Evolutionary conservation across 2,888 invertebrate species (phyloP).

Genomic region (Dryadula phaetusa): DNA sequence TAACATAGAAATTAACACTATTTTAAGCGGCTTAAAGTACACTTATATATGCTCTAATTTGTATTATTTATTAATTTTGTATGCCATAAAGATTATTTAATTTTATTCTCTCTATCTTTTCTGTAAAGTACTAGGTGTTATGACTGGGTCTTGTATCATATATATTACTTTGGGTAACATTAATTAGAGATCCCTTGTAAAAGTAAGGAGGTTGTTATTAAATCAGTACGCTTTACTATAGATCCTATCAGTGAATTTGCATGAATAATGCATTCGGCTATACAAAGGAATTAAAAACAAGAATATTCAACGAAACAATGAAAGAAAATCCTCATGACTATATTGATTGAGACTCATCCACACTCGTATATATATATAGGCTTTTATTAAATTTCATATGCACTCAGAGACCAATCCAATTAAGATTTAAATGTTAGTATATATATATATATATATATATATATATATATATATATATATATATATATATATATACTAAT

Average conservation of each 20-base stretch:
- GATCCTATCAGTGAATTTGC: conserved; percentile 1
- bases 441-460: too few relatives aligned
- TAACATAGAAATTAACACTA: too few relatives aligned
- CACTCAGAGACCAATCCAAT: background rate
- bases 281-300: conserved; percentile 16
- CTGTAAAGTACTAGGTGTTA: too few relatives aligned
- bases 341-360: background rate
- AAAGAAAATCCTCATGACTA: conserved; percentile 8
- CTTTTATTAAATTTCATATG: background rate
- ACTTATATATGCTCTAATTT: too few relatives aligned
- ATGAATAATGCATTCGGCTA: conserved; percentile 22
- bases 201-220: background rate
- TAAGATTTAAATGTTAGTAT: background rate
- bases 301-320: conserved; percentile 4
- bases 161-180: background rate
- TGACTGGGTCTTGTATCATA: background rate
- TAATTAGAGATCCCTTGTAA: conserved; percentile 1
- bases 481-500: too few relatives aligned
- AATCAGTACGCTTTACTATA: background rate
- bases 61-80: too few relatives aligned
- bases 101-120: too few relatives aligned
- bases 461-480: too few relatives aligned
- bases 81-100: too few relatives aligned
- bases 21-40: too few relatives aligned
- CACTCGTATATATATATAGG: too few relatives aligned